Evolutionary conservation across 2,113 vertebrate species (phyloP).

Genomic region (Chaetodon trifascialis): DNA sequence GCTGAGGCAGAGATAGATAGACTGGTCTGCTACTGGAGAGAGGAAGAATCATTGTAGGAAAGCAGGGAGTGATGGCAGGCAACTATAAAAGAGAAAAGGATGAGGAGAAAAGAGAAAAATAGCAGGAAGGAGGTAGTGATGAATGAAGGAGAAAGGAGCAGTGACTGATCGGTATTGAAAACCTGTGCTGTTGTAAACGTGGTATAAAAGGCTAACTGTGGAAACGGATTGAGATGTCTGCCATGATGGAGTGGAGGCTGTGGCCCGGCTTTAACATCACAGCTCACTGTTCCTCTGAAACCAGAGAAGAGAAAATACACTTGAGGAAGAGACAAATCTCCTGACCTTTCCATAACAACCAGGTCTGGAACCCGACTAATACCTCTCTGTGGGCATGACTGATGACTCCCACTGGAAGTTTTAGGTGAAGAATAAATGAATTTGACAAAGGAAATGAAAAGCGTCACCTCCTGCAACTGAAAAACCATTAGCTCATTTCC

Average conservation of each 20-base stretch:
- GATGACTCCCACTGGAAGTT: slow-evolving; percentile 62
- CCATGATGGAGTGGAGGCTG: slow-evolving; percentile 79
- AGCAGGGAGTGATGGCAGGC: slow-evolving; percentile 20
- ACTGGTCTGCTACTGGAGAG: slow-evolving; percentile 36
- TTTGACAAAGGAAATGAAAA: slow-evolving; percentile 52
- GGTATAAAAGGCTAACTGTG: slow-evolving; percentile 69
- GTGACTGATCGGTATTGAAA: slow-evolving; percentile 83
- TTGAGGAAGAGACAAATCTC: slow-evolving; percentile 75
- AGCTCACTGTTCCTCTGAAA: slow-evolving; percentile 66
- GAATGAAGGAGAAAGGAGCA: slow-evolving; percentile 78
- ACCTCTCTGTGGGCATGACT: slow-evolving; percentile 49
- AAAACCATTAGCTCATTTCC: not conserved
- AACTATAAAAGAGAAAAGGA: slow-evolving; percentile 52
- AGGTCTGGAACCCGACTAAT: slow-evolving; percentile 65
- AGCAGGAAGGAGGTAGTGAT: slow-evolving; percentile 71
- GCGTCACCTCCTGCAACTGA: slow-evolving; percentile 14
- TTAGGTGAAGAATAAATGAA: slow-evolving; percentile 47
- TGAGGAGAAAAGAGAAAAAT: slow-evolving; percentile 54
- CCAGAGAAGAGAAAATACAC: slow-evolving; percentile 65
- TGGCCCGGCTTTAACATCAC: slow-evolving; percentile 55
- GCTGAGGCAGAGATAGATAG: slow-evolving; percentile 30
- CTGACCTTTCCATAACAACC: slow-evolving; percentile 69
- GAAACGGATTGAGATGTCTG: slow-evolving; percentile 82
- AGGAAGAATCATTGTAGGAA: slow-evolving; percentile 31
- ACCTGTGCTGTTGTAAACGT: slow-evolving; percentile 78